Percentiles rank a stretch among this genome's conserved stretches.
phyloP scores from a whole-genome alignment of 35 echinoderm and acorn worm species.

The Acanthaster planci region DNA sequence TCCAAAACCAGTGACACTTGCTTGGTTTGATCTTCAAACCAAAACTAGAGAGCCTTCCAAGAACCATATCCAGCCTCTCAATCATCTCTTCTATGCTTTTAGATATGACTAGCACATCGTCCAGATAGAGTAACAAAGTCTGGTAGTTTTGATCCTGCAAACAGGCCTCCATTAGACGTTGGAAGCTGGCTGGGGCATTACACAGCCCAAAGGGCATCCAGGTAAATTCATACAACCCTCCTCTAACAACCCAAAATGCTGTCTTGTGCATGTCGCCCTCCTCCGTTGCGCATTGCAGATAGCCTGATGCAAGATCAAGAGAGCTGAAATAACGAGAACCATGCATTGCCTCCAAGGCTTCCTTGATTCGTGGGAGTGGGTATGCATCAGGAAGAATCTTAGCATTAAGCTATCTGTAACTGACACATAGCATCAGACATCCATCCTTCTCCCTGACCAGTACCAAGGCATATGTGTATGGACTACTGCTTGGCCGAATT shows the following conservation, averaged over 20 bases:
- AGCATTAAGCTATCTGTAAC: too few species aligned
- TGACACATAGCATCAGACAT: too few species aligned
- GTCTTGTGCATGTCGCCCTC: constrained; percentile 64
- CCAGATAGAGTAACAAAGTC: constrained; percentile 60
- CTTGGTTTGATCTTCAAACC: constrained; percentile 59
- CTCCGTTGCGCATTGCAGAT: constrained; percentile 48
- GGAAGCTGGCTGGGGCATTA: constrained; percentile 61
- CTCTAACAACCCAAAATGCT: constrained; percentile 48
- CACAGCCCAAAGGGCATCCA: too few species aligned
- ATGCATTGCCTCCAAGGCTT: too few species aligned
- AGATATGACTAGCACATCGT: constrained; percentile 75
- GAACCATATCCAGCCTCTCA: constrained; percentile 50
- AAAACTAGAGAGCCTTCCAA: constrained; percentile 5
- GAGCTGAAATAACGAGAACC: too few species aligned
- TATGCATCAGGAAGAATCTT: too few species aligned
- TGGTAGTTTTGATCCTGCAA: constrained; percentile 63
- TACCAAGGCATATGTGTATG: too few species aligned
- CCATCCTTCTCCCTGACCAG: too few species aligned
- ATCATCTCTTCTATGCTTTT: constrained; percentile 57
- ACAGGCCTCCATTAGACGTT: constrained; percentile 50
- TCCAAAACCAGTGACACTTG: constrained; percentile 51
- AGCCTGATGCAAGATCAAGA: constrained; percentile 13
- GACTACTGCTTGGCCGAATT: too few species aligned
- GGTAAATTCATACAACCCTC: constrained; percentile 49
- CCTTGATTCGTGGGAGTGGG: too few species aligned